A percentile compares a stretch with the other conserved stretches of the same genome.
Conservation (phyloP, 2,797 vertebrate species). For the Cryptoprocta ferox region DNA sequence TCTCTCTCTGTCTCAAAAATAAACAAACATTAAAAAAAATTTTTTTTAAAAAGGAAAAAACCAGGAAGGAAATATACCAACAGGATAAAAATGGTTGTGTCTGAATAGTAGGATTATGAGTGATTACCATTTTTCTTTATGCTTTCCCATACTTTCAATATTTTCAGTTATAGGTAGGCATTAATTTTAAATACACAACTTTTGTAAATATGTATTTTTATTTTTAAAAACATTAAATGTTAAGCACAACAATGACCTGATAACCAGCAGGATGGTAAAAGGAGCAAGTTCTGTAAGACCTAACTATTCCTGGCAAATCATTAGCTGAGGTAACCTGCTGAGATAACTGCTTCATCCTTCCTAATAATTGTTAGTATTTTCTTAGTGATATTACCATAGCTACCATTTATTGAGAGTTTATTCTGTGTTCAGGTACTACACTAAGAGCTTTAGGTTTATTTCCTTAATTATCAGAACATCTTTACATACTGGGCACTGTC, state of each 20-base stretch:
- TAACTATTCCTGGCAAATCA: neutral
- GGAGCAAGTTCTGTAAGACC: neutral
- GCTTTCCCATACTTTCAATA: conserved; percentile 1
- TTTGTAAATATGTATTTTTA: neutral
- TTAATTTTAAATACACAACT: neutral
- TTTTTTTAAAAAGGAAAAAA: neutral
- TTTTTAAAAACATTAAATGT: neutral
- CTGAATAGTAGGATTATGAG: neutral
- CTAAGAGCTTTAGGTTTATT: neutral
- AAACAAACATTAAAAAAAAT: no score
- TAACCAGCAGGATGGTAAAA: neutral
- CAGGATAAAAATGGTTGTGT: neutral
- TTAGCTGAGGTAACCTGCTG: neutral
- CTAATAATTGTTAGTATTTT: neutral
- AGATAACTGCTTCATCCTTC: neutral
- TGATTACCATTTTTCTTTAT: neutral
- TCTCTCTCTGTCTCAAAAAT: no score
- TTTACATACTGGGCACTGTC: neutral
- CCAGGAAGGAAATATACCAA: neutral
- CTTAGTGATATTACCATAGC: neutral
- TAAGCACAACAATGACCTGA: neutral
- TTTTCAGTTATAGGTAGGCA: conserved; percentile 12
- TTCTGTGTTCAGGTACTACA: neutral
- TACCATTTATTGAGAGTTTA: neutral
- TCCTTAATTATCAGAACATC: neutral